Evolutionary conservation across 2,797 vertebrate genomes (phyloP).

Genomic region (Fundulus diaphanus): DNA sequence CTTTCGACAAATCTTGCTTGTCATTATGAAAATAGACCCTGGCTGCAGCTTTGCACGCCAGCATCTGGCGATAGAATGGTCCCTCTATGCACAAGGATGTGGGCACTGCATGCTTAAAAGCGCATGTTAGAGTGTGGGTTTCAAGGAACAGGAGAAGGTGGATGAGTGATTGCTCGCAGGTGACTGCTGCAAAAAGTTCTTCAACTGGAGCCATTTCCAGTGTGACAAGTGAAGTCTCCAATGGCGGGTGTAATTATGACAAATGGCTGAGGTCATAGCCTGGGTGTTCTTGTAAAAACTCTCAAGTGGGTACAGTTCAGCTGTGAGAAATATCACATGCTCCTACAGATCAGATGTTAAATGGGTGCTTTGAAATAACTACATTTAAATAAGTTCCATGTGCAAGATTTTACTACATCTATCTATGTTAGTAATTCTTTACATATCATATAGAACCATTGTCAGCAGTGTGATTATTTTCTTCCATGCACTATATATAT

Average conservation of each 20-base stretch:
- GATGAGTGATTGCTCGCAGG: slow-evolving; percentile 72
- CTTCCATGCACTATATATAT: too few species aligned
- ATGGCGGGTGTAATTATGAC: slow-evolving; percentile 52
- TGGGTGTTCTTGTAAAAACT: slow-evolving; percentile 32
- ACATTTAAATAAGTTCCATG: neutral
- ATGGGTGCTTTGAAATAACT: neutral
- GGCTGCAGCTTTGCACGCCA: slow-evolving; percentile 66
- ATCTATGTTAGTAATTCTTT: too few species aligned
- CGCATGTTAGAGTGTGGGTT: slow-evolving; percentile 38
- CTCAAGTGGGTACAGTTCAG: neutral
- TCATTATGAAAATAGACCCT: slow-evolving; percentile 74
- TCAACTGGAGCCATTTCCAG: slow-evolving; percentile 38
- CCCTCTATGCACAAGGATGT: slow-evolving; percentile 54
- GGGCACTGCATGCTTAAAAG: slow-evolving; percentile 21
- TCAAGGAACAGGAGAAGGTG: slow-evolving; percentile 46
- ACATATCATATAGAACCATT: too few species aligned
- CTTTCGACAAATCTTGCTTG: slow-evolving; percentile 66
- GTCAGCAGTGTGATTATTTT: too few species aligned
- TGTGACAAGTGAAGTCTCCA: slow-evolving; percentile 55
- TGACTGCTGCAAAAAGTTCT: slow-evolving; percentile 48
- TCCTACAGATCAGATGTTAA: slow-evolving; percentile 3
- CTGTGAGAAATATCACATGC: neutral
- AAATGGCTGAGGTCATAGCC: slow-evolving; percentile 36
- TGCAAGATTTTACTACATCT: too few species aligned
- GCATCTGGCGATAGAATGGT: slow-evolving; percentile 62